Evolutionary conservation across 1,140 invertebrate genomes (phyloP).

Genomic region (Zaprionus vittiger): DNA sequence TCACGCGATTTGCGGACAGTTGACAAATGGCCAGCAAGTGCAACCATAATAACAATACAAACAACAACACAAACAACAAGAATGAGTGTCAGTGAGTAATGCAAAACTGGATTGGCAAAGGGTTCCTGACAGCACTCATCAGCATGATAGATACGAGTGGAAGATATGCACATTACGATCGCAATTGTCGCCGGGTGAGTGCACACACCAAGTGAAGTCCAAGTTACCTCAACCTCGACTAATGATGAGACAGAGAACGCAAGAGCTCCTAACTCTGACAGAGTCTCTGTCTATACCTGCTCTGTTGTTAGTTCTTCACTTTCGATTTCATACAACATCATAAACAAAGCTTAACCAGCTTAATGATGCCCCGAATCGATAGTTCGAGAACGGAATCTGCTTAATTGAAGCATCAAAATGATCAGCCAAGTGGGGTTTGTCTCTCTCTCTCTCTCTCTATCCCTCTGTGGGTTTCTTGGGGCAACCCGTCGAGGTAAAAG

Average conservation of each 20-base stretch:
- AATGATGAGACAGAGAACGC: not conserved
- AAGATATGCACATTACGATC: not conserved
- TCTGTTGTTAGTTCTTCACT: not conserved
- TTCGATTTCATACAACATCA: constrained; percentile 1
- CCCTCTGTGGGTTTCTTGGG: not conserved
- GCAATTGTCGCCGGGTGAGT: not conserved
- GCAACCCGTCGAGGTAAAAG: constrained; percentile 19
- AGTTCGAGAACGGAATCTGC: not conserved
- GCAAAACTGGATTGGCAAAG: constrained; percentile 9
- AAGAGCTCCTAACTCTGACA: too few species aligned
- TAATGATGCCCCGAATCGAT: not conserved
- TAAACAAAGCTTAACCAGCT: not conserved
- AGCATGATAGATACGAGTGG: not conserved
- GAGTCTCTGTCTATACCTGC: too few species aligned
- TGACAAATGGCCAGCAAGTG: constrained; percentile 45
- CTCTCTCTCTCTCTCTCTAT: not conserved
- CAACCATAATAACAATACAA: constrained; percentile 19
- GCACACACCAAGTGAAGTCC: not conserved
- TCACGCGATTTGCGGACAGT: constrained; percentile 62
- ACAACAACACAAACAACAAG: constrained; percentile 1
- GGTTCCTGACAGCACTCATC: constrained; percentile 17
- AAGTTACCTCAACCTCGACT: constrained; percentile 3
- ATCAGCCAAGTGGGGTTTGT: not conserved
- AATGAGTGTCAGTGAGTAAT: constrained; percentile 36
- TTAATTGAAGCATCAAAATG: constrained; percentile 6